phyloP scores from a whole-genome alignment of 2,797 vertebrate genomes.

The Platalea minor region DNA sequence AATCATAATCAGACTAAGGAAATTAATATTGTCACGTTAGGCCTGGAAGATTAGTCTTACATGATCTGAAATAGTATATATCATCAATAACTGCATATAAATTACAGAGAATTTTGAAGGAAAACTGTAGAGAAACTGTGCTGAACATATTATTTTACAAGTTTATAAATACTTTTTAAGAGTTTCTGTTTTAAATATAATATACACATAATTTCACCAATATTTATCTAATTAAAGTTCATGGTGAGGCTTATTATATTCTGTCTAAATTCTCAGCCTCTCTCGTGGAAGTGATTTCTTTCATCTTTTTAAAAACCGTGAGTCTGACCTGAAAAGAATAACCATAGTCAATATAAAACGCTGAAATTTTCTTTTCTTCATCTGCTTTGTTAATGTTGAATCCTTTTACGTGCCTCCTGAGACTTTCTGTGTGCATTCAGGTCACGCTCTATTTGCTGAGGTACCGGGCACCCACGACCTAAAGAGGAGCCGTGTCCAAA shows the following conservation, averaged over 20 bases:
- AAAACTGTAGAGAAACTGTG: not conserved
- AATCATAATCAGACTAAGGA: not conserved
- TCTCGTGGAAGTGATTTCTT: not conserved
- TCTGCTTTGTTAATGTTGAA: not conserved
- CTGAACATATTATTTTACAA: not conserved
- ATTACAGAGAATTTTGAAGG: not conserved
- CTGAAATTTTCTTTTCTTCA: not conserved
- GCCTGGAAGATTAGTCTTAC: not conserved
- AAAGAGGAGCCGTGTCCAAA: not conserved
- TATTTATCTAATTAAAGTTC: not conserved
- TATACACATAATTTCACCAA: not conserved
- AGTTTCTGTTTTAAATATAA: not conserved
- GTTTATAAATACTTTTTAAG: not conserved
- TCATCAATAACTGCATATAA: not conserved
- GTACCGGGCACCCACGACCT: not conserved
- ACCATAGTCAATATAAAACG: not conserved
- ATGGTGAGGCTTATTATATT: not conserved
- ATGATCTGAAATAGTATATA: not conserved
- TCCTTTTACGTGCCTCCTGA: not conserved
- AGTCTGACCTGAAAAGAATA: not conserved
- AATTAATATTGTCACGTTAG: not conserved
- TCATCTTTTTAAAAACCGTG: not conserved
- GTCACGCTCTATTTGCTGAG: not conserved
- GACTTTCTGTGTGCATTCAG: not conserved
- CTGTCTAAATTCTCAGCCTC: not conserved